phyloP scores from a whole-genome alignment of 2,888 invertebrate species.

The Cancer borealis region DNA sequence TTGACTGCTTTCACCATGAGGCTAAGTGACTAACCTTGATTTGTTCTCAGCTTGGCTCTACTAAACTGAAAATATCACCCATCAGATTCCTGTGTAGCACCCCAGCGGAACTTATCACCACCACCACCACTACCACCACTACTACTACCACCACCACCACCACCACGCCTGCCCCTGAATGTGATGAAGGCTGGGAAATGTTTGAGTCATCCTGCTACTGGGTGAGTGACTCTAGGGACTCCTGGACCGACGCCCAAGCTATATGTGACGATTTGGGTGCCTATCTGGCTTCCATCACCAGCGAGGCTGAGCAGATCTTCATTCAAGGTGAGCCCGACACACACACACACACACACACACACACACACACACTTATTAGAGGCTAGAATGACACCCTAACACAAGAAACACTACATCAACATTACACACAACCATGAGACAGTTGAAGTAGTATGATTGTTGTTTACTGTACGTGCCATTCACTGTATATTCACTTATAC shows the following conservation, averaged over 20 bases:
- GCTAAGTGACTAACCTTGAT: neutral
- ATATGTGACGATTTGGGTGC: neutral
- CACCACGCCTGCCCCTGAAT: slow-evolving; percentile 39
- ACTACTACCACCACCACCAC: slow-evolving; percentile 28
- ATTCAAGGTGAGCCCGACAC: neutral
- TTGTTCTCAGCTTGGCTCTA: neutral
- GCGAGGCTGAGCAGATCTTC: neutral
- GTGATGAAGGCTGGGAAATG: slow-evolving; percentile 41
- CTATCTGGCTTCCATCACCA: slow-evolving; percentile 36
- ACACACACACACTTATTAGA: neutral
- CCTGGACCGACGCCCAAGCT: neutral
- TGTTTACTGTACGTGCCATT: no score
- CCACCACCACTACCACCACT: slow-evolving; percentile 13
- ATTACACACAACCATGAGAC: neutral
- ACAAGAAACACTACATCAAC: neutral
- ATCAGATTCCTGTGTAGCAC: slow-evolving; percentile 7
- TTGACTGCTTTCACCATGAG: neutral
- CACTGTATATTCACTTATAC: neutral
- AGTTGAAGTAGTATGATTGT: neutral
- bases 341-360: no score
- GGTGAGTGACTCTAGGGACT: neutral
- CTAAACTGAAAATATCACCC: neutral
- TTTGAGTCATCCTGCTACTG: slow-evolving; percentile 39
- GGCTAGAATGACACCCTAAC: neutral
- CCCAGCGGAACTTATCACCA: neutral